Evolutionary conservation across 2,797 vertebrate species (phyloP), one percentile per base, ranked within the genome.

Genomic region (Enteromius trimaculatus): DNA sequence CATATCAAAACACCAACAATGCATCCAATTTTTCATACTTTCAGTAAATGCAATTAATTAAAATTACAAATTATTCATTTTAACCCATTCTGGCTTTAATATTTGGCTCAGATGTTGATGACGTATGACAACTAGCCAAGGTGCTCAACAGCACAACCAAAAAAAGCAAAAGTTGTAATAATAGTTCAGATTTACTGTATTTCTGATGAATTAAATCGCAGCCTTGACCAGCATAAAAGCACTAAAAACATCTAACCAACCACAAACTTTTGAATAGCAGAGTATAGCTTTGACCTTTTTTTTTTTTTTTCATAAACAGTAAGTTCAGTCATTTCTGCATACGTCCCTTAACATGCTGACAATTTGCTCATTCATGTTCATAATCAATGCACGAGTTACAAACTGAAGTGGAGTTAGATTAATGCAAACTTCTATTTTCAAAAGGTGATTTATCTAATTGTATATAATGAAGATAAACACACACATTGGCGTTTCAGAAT

Each of bases 391-490:
- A 31, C 21, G 16, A 44, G 39, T 77, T 19, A 4, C 39, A 65
- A 13, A n/a, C 60, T n/a, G 0, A 37, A 65, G 10, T 49, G 17
- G 39, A 65, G 39, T 49, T 78, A 65, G 60, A 78, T 17, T 31
- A 49, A 14, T 23, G 29, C 6, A 19, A 78, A 47, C 29, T 26
- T 60, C 11, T 49, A 29, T 11, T 31, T 49, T 65, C 11, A 34
- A 65, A 78, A 49, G 3, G 26, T 53, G 49, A 34, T 37, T 51
- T 72, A 29, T 42, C 19, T 1, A 29, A 74, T 8, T 7, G 17
- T 39, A 9, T 26, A 44, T 72, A 77, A 64, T 66, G 53, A 9
- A 31, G 64, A 68, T 42, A 77, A 77, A 39, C 81, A 76, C 71
- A 75, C 60, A 21, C 58, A 44, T 44, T 42, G 70, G 44, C 3